Conservation (phyloP, 2,797 vertebrate species). For the Linurgus olivaceus region DNA sequence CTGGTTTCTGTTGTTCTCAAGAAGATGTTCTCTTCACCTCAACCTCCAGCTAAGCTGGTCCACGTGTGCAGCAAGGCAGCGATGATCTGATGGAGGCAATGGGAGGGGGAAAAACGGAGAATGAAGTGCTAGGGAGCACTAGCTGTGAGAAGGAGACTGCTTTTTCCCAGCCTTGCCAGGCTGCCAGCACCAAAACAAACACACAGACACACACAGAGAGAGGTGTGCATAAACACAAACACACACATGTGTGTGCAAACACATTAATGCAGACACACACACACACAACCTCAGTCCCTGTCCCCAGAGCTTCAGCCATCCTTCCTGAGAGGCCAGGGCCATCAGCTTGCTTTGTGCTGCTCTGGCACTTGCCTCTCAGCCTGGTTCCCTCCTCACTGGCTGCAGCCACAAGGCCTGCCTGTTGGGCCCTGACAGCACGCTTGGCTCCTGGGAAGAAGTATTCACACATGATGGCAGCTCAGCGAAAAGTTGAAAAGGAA, state of each 20-base stretch:
- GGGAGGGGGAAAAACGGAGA: not conserved
- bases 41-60: not conserved
- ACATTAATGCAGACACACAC: not conserved
- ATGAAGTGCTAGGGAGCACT: not conserved
- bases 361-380: not conserved
- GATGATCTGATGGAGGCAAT: not conserved
- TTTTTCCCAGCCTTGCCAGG: not conserved
- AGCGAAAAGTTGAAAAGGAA: conserved; percentile 44
- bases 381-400: not conserved
- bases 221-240: not conserved
- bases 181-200: not conserved
- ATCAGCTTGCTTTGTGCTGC: not conserved
- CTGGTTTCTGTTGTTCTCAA: not conserved
- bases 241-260: not conserved
- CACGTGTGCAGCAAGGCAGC: not conserved
- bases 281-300: not conserved
- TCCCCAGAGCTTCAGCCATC: not conserved
- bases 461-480: conserved; percentile 34
- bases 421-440: not conserved
- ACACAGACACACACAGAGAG: not conserved
- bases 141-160: not conserved
- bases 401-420: not conserved
- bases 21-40: not conserved
- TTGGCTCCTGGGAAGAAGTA: not conserved
- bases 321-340: not conserved